These are phyloP conservation scores for Oncorhynchus keta DNA, from an alignment of 2,113 vertebrate species.

Conservation along the genomic window DNA sequence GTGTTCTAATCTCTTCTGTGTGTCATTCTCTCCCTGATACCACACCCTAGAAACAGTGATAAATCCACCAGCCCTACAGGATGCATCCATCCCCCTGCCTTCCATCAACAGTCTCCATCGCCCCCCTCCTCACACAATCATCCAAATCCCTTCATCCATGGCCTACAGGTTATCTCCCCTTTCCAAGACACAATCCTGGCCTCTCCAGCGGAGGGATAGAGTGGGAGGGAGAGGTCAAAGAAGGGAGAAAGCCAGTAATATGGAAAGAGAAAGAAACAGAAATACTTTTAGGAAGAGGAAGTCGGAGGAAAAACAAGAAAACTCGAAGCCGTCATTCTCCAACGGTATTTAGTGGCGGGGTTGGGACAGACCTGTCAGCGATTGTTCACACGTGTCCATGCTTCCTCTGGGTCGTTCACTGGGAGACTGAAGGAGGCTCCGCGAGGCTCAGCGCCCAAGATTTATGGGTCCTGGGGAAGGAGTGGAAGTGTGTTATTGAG, in stretches of 20 bases:
- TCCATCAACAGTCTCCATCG: neutral
- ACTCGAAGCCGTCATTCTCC: slow-evolving; percentile 53
- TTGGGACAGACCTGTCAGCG: slow-evolving; percentile 54
- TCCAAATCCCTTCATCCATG: slow-evolving; percentile 56
- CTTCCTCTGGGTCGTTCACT: slow-evolving; percentile 61
- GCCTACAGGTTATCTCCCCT: slow-evolving; percentile 55
- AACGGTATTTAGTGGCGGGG: slow-evolving; percentile 36
- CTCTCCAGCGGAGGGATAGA: slow-evolving; percentile 32
- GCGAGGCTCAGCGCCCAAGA: slow-evolving; percentile 64
- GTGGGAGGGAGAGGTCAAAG: slow-evolving; percentile 10
- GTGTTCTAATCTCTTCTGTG: slow-evolving; percentile 34
- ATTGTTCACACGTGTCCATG: slow-evolving; percentile 71
- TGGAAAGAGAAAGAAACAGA: slow-evolving; percentile 29
- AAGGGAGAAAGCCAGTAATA: slow-evolving; percentile 19
- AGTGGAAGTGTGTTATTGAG: slow-evolving; percentile 78
- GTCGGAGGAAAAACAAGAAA: slow-evolving; percentile 51
- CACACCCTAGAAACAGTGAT: slow-evolving; percentile 29
- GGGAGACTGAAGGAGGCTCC: slow-evolving; percentile 59
- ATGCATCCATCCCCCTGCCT: slow-evolving; percentile 34
- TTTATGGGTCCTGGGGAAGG: slow-evolving; percentile 73
- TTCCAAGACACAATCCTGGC: slow-evolving; percentile 54
- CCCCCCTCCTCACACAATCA: slow-evolving; percentile 27
- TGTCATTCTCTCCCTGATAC: slow-evolving; percentile 34
- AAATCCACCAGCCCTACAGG: slow-evolving; percentile 31
- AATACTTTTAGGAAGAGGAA: slow-evolving; percentile 29